Conservation (phyloP, 2,888 invertebrate species). For the Macaria notata region DNA sequence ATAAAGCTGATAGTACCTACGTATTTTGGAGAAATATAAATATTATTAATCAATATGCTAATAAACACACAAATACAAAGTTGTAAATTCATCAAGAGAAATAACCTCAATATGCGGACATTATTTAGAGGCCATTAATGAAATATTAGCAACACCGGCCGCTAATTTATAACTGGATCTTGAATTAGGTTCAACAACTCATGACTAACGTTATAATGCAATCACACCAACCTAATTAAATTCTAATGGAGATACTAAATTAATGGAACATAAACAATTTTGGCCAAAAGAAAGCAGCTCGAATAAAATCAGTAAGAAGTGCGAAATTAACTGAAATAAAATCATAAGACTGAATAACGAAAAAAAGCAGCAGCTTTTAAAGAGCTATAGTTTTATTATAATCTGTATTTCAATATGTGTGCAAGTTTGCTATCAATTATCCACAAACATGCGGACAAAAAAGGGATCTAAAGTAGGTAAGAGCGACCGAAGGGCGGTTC, state of each 20-base stretch:
- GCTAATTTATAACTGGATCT: constrained; percentile 18
- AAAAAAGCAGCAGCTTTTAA: background rate
- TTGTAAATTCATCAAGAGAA: background rate
- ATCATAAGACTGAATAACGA: no score
- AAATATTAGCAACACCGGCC: constrained; percentile 12
- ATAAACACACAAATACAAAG: no score
- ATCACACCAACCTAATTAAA: constrained; percentile 11
- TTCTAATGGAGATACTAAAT: constrained; percentile 5
- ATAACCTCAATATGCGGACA: constrained; percentile 1
- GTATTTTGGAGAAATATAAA: no score
- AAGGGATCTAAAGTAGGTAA: constrained; percentile 59
- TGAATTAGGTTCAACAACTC: constrained; percentile 10
- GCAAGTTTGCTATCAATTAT: constrained; percentile 19
- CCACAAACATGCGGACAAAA: constrained; percentile 59
- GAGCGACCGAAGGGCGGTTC: constrained; percentile 47
- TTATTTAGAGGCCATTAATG: constrained; percentile 12
- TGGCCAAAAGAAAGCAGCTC: background rate
- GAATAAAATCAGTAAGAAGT: background rate
- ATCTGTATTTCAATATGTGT: no score
- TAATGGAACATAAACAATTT: background rate
- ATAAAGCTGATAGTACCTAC: no score
- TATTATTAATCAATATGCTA: no score
- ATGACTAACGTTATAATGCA: constrained; percentile 15
- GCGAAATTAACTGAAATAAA: background rate
- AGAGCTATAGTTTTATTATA: background rate